These are phyloP conservation scores for Drosophila stalkeri DNA, from an alignment of 2,888 invertebrate genomes.

Conservation along the genomic window DNA sequence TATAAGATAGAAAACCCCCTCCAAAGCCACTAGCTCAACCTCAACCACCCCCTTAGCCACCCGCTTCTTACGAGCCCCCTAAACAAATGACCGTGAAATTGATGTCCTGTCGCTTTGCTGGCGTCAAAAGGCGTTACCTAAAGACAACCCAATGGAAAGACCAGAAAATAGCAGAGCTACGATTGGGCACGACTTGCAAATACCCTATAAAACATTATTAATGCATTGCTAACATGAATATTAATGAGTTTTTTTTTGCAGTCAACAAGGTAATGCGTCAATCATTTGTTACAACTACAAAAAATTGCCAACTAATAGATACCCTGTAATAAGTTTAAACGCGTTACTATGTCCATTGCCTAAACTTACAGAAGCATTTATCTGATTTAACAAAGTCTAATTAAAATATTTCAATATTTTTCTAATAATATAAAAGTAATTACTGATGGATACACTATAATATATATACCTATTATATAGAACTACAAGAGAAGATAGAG, in stretches of 20 bases:
- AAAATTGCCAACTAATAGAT: not conserved
- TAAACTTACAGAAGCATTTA: too few species aligned
- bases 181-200: not conserved
- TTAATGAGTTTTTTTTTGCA: not conserved
- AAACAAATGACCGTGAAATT: slow-evolving; percentile 51
- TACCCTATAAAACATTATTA: slow-evolving; percentile 4
- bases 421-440: not conserved
- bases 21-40: not conserved
- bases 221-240: not conserved
- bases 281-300: too few species aligned
- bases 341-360: too few species aligned
- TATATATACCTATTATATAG: too few species aligned
- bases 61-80: not conserved
- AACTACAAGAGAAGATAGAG: too few species aligned
- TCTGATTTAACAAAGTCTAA: not conserved
- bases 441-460: not conserved
- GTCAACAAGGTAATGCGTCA: not conserved
- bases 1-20: slow-evolving; percentile 7
- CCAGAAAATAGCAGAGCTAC: too few species aligned
- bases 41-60: not conserved
- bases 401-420: not conserved
- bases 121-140: slow-evolving; percentile 34
- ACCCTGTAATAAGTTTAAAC: not conserved
- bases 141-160: slow-evolving; percentile 2
- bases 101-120: slow-evolving; percentile 52